Evolutionary conservation across 1,140 invertebrate genomes (phyloP).

Genomic region (Zaprionus kolodkinae): DNA sequence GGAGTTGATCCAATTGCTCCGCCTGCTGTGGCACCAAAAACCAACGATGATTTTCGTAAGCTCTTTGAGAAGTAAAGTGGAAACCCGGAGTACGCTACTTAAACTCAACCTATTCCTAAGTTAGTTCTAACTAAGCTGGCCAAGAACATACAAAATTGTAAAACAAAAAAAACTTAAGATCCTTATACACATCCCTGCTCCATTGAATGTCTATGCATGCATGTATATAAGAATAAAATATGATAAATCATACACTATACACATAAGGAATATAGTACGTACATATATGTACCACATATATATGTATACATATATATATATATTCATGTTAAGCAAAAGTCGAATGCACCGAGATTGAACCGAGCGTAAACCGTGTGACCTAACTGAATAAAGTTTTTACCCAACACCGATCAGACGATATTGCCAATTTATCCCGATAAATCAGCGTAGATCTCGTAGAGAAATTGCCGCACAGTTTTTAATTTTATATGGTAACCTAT

Average conservation of each 20-base stretch:
- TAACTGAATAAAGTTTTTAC: slow-evolving; percentile 28
- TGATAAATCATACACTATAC: background rate
- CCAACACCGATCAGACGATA: background rate
- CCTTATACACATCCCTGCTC: background rate
- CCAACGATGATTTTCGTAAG: slow-evolving; percentile 77
- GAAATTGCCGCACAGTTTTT: too few species aligned
- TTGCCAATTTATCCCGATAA: background rate
- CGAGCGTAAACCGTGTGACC: slow-evolving; percentile 17
- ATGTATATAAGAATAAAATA: slow-evolving; percentile 8
- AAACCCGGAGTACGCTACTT: background rate
- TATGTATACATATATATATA: too few species aligned
- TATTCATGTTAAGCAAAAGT: too few species aligned
- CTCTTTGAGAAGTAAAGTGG: slow-evolving; percentile 45
- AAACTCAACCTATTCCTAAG: slow-evolving; percentile 16
- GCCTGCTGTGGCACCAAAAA: slow-evolving; percentile 41
- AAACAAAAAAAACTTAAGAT: background rate
- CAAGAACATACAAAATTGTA: background rate
- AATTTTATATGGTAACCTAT: too few species aligned
- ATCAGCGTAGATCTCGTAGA: background rate
- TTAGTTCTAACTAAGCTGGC: background rate
- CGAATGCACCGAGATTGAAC: background rate
- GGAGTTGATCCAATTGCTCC: background rate
- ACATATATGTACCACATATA: too few species aligned
- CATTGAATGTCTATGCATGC: background rate
- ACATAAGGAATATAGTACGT: background rate